Conservation (phyloP, 1,140 invertebrate species). For the Andrena cerasifolii region DNA sequence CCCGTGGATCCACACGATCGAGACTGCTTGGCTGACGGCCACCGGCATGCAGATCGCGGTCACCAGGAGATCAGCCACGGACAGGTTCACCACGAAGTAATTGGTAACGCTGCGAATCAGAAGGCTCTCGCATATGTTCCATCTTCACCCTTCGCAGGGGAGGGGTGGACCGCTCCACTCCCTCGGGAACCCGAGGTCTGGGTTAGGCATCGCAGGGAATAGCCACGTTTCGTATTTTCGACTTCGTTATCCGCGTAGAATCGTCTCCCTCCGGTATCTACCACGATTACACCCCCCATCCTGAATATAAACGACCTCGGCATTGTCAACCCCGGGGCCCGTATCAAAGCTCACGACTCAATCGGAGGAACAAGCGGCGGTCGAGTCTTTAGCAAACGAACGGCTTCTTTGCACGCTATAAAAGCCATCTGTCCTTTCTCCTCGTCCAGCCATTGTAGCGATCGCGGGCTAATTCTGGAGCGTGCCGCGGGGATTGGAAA, state of each 20-base stretch:
- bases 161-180: no score
- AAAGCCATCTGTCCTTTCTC: no score
- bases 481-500: no score
- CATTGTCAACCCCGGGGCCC: background rate
- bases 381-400: slow-evolving; percentile 7
- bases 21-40: slow-evolving; percentile 87
- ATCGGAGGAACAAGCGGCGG: background rate
- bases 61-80: slow-evolving; percentile 93
- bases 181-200: no score
- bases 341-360: background rate
- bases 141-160: no score
- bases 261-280: no score
- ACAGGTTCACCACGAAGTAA: slow-evolving; percentile 94
- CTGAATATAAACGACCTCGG: background rate
- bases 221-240: no score
- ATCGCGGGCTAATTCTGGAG: background rate
- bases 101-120: slow-evolving; percentile 91
- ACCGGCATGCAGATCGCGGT: slow-evolving; percentile 92
- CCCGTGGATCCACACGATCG: slow-evolving; percentile 87
- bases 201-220: no score
- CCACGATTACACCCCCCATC: no score
- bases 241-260: no score
- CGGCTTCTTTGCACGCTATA: background rate
- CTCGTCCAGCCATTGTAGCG: background rate
- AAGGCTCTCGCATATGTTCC: no score